phyloP scores from a whole-genome alignment of 2,797 vertebrate species.

The Schizopygopsis malacanthus region DNA sequence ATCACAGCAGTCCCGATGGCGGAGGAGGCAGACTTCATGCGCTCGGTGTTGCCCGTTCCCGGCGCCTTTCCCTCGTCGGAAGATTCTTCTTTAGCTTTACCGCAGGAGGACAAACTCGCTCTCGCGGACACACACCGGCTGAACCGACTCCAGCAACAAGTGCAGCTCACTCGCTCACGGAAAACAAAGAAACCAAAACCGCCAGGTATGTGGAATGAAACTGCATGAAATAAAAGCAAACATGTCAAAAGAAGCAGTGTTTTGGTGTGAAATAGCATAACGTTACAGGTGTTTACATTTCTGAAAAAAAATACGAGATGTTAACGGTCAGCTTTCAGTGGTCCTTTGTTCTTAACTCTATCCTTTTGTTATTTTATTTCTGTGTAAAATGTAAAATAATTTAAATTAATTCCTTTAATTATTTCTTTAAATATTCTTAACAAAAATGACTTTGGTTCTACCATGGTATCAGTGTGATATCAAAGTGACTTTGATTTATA shows the following conservation, averaged over 20 bases:
- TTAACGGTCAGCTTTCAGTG: neutral
- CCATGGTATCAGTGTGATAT: neutral
- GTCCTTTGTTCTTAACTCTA: constrained; percentile 31
- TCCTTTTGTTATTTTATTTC: neutral
- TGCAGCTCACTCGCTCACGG: constrained; percentile 60
- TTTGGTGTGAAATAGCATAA: neutral
- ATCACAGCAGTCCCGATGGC: constrained; percentile 45
- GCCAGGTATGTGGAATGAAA: constrained; percentile 41
- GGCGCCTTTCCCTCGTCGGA: constrained; percentile 14
- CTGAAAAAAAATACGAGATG: neutral
- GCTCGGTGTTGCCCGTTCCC: constrained; percentile 41
- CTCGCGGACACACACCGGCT: constrained; percentile 39
- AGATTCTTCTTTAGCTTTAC: constrained; percentile 57
- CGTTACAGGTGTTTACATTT: neutral
- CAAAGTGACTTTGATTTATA: neutral
- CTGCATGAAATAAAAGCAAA: neutral
- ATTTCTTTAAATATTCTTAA: neutral
- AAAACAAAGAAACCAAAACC: constrained; percentile 45
- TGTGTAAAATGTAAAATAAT: neutral
- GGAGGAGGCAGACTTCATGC: constrained; percentile 54
- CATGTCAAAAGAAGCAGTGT: neutral
- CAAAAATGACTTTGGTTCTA: neutral
- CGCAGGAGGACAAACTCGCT: constrained; percentile 44
- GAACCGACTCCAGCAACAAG: constrained; percentile 59
- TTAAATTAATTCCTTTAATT: neutral